These are phyloP conservation scores for Heptranchias perlo DNA, from an alignment of 2,113 vertebrate genomes.

Conservation along the genomic window DNA sequence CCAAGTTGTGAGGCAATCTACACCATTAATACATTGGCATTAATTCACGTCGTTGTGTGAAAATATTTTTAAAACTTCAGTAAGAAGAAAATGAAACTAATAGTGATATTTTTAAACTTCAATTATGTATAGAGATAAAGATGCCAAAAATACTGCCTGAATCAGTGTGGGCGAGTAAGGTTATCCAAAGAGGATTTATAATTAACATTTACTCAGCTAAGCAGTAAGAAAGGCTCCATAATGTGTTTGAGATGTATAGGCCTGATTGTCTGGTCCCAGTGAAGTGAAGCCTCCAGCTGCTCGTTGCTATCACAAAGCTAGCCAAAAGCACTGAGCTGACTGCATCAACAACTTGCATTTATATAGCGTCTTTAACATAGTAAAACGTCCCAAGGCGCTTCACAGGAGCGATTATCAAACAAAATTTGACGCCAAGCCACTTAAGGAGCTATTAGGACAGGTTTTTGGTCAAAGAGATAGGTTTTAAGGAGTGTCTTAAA, in stretches of 20 bases:
- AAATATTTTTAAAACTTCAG: background rate
- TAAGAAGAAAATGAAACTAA: background rate
- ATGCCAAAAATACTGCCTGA: too few species aligned
- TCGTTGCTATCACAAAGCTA: too few species aligned
- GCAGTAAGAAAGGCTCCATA: background rate
- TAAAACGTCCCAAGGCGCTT: too few species aligned
- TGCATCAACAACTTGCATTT: too few species aligned
- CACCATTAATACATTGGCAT: background rate
- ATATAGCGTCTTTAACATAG: too few species aligned
- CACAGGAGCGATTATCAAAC: too few species aligned
- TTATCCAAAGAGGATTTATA: background rate
- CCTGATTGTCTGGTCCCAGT: background rate
- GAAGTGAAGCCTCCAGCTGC: too few species aligned
- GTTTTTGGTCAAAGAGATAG: too few species aligned
- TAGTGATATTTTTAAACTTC: background rate
- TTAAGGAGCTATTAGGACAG: too few species aligned
- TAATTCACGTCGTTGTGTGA: background rate
- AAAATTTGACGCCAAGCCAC: too few species aligned
- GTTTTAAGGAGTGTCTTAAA: too few species aligned
- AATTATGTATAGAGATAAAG: background rate
- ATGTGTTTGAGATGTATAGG: background rate
- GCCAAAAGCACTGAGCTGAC: too few species aligned
- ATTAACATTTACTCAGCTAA: background rate
- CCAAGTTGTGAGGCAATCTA: background rate
- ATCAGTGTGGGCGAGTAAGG: background rate